phyloP scores from a whole-genome alignment of 2,888 invertebrate species.

The Eumerus sabulonum region DNA sequence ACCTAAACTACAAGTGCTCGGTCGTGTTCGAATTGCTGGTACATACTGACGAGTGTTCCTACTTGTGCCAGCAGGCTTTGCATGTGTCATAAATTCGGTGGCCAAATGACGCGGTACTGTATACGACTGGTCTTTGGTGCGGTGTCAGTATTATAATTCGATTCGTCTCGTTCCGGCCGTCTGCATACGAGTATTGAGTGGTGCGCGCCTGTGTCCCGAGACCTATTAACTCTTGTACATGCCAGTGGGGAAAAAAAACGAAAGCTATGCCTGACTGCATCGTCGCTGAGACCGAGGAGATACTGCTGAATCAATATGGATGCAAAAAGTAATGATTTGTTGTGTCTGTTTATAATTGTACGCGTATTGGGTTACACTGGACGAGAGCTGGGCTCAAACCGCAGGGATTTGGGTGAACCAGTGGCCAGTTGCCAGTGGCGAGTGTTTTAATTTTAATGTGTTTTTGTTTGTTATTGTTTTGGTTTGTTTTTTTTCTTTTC shows the following conservation, averaged over 20 bases:
- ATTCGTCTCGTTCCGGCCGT: constrained; percentile 52
- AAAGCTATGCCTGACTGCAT: constrained; percentile 65
- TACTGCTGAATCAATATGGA: constrained; percentile 74
- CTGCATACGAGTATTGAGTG: constrained; percentile 5
- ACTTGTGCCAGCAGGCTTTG: neutral
- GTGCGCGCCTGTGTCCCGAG: constrained; percentile 45
- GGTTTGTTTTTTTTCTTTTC: neutral
- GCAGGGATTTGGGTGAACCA: neutral
- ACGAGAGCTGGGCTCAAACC: too few species aligned
- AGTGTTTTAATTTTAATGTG: constrained; percentile 1
- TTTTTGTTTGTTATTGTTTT: neutral
- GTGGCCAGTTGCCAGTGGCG: constrained; percentile 39
- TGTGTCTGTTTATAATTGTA: constrained; percentile 60
- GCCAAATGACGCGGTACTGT: constrained; percentile 58
- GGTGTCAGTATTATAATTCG: constrained; percentile 49
- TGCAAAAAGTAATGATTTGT: constrained; percentile 77
- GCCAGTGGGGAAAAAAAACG: constrained; percentile 42
- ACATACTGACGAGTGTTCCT: too few species aligned
- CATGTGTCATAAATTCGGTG: constrained; percentile 64
- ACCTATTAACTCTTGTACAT: constrained; percentile 39
- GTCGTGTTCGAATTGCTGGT: too few species aligned
- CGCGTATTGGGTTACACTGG: constrained; percentile 48
- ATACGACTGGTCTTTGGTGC: constrained; percentile 43
- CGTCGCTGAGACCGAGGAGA: constrained; percentile 47
- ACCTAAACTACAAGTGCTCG: constrained; percentile 5